phyloP scores from a whole-genome alignment of 1,140 invertebrate species.

The Frieseomelitta varia region DNA sequence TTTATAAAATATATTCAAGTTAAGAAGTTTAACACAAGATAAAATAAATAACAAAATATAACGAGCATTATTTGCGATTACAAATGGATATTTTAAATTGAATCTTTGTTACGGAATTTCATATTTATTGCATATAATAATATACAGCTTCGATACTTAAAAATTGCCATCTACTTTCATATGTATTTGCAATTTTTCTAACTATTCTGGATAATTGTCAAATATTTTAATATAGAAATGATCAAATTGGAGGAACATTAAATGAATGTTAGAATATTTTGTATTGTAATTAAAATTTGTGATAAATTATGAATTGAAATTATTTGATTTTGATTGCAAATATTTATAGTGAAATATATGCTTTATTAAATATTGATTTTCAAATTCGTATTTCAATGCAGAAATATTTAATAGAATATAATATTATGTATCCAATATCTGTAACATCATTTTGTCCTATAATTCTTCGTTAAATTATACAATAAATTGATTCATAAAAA shows the following conservation, averaged over 20 bases:
- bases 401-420: slow-evolving; percentile 4
- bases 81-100: slow-evolving; percentile 7
- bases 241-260: background rate
- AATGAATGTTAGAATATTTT: background rate
- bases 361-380: background rate
- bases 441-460: slow-evolving; percentile 2
- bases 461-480: slow-evolving; percentile 13
- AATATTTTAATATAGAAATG: background rate
- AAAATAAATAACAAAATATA: background rate
- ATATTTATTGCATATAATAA: background rate
- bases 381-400: background rate
- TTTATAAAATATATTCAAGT: background rate
- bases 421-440: slow-evolving; percentile 16
- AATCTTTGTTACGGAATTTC: background rate
- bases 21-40: background rate
- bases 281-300: background rate
- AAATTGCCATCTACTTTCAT: background rate
- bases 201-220: background rate
- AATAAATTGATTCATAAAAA: slow-evolving; percentile 11
- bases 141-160: background rate
- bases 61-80: slow-evolving; percentile 6
- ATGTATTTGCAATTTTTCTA: background rate
- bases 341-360: background rate
- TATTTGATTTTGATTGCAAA: background rate
- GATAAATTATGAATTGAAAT: too few species aligned